Conservation (phyloP, 2,113 vertebrate species). For the Pluvialis apricaria region DNA sequence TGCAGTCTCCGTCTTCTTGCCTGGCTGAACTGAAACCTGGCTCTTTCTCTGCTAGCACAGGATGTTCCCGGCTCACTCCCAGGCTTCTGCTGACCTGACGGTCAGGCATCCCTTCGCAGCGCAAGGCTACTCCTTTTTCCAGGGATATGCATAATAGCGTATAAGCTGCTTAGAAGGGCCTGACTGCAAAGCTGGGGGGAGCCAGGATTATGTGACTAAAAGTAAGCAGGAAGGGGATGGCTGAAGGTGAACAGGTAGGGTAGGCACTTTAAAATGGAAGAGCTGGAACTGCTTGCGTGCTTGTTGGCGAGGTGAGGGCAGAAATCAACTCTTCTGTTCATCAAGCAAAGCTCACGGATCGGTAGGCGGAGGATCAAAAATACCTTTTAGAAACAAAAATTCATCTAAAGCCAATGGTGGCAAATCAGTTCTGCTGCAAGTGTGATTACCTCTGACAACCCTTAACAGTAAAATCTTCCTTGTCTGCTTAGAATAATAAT, state of each 20-base stretch:
- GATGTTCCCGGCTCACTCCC: background rate
- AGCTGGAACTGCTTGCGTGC: background rate
- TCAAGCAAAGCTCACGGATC: background rate
- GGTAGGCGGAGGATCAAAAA: background rate
- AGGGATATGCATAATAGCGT: slow-evolving; percentile 19
- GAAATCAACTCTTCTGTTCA: background rate
- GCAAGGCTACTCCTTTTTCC: slow-evolving; percentile 13
- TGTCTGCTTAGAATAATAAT: background rate
- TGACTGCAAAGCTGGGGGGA: slow-evolving; percentile 14
- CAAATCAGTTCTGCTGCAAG: background rate
- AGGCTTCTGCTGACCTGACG: slow-evolving; percentile 12
- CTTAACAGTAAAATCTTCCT: background rate
- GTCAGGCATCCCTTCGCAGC: background rate
- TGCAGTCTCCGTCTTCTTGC: background rate
- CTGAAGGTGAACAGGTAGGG: slow-evolving; percentile 17
- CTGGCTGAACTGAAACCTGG: background rate
- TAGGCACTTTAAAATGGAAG: background rate
- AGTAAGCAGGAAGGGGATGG: slow-evolving; percentile 1
- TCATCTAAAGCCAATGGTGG: background rate
- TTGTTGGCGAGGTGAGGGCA: background rate
- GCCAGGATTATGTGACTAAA: slow-evolving; percentile 16
- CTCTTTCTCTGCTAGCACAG: background rate
- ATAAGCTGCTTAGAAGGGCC: slow-evolving; percentile 35
- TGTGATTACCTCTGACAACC: background rate
- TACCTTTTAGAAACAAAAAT: background rate